Conservation (phyloP, 2,888 invertebrate genomes). For the Fragum whitleyi region DNA sequence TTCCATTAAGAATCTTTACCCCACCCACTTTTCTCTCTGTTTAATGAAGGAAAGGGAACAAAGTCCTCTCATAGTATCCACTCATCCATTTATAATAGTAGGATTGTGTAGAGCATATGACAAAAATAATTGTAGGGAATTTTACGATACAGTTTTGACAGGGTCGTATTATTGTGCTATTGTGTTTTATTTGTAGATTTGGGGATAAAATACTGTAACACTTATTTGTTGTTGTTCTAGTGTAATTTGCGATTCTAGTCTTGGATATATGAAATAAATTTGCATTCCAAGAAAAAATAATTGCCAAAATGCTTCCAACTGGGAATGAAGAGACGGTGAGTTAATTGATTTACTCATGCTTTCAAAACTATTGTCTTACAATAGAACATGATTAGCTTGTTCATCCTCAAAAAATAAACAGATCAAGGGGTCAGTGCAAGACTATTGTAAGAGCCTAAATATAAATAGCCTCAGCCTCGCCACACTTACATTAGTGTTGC, state of each 20-base stretch:
- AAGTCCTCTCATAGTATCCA: constrained; percentile 3
- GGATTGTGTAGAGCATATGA: constrained; percentile 9
- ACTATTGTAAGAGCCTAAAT: too few species aligned
- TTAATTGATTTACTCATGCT: not conserved
- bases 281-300: not conserved
- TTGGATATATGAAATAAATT: not conserved
- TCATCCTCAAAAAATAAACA: too few species aligned
- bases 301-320: constrained; percentile 39
- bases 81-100: constrained; percentile 25
- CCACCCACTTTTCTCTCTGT: not conserved
- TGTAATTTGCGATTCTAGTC: not conserved
- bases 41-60: not conserved
- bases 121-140: constrained; percentile 10
- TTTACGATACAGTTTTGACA: constrained; percentile 12
- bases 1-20: too few species aligned
- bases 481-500: too few species aligned
- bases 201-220: not conserved
- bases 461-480: too few species aligned
- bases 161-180: not conserved
- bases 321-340: constrained; percentile 50
- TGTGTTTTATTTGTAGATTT: not conserved
- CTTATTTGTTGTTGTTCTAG: not conserved
- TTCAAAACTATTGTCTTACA: too few species aligned
- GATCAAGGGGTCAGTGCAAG: too few species aligned
- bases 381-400: too few species aligned